Base-by-base conservation (phyloP, 2,888 invertebrate species). In the Cactoblastis cactorum region DNA sequence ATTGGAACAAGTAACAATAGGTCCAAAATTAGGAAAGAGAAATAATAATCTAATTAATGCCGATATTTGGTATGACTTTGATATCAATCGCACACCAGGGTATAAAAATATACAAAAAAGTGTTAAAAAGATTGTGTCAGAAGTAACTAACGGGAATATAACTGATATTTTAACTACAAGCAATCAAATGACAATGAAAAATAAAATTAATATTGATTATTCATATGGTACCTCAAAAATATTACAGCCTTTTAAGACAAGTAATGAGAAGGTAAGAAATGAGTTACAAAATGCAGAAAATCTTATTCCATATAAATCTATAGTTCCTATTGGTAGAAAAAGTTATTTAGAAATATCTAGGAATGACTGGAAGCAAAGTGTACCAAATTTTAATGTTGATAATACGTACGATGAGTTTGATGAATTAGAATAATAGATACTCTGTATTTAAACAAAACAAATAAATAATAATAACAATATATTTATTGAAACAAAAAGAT, bases 341-440 rank as follows among this genome's bases (percentile, higher is more conserved):
- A 56, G 67, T 17, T 81, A 82, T 62, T 69, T 81, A 52, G 76
- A 82, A 56, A 72, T 79, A 38, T 68, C 71, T 46, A 72, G 71
- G 53, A 71, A 62, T 50, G 67, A 75, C 17, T 76, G 73, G 69
- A 74, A 65, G 54, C 67, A 67, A 8, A 75, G 75, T 4, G 74
- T 77, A 1, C 61, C 60, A 14, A 14, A 17, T 45, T 54, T 62
- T 15, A 74, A 80, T 38, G 74, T 71, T 48, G 76, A 81, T 52
- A 59, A 59, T 12, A 8, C 17, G 2, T 43, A 43, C 12, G 45
- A 46, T 34, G 15, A 12, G 8, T n/a, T 46, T 19, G 45, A 46
- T 15, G 28, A 15, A 43, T 1, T 43, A 4, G 43, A 43, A 9
- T 6, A 9, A 24, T 24, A 24, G 4, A 15, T 9, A 9, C 9